Evolutionary conservation across 2,888 invertebrate species (phyloP).

Genomic region (Hydrotaea cyrtoneurina): DNA sequence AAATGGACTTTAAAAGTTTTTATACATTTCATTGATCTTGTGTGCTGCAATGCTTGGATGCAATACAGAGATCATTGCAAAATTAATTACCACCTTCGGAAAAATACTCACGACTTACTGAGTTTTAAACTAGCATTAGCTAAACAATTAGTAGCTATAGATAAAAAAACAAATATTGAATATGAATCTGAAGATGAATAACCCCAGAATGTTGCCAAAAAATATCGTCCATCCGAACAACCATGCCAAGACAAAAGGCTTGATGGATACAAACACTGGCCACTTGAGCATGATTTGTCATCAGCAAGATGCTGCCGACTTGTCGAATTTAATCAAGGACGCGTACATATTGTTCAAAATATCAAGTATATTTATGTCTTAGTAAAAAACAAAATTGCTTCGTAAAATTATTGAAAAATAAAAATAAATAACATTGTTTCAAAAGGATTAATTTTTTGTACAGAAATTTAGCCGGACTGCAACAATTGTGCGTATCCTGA

Average conservation of each 20-base stretch:
- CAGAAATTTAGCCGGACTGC: too few species aligned
- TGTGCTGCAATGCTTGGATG: constrained; percentile 48
- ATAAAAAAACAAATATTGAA: constrained; percentile 44
- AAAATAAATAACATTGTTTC: too few species aligned
- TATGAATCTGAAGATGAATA: constrained; percentile 42
- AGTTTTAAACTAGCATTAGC: constrained; percentile 42
- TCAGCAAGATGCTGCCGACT: constrained; percentile 54
- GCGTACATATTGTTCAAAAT: constrained; percentile 23
- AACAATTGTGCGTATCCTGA: too few species aligned
- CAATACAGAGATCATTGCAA: constrained; percentile 50
- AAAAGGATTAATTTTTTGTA: too few species aligned
- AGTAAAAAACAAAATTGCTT: too few species aligned
- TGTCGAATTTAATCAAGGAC: constrained; percentile 24
- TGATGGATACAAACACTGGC: constrained; percentile 52
- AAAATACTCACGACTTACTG: constrained; percentile 47
- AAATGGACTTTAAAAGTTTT: constrained; percentile 55
- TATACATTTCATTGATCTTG: constrained; percentile 55
- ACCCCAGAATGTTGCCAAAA: constrained; percentile 27
- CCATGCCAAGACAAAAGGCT: constrained; percentile 53
- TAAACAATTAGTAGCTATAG: constrained; percentile 42
- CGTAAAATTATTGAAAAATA: too few species aligned
- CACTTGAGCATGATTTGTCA: constrained; percentile 52
- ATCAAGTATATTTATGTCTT: too few species aligned
- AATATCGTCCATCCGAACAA: constrained; percentile 50
- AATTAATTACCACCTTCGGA: constrained; percentile 43